phyloP scores from a whole-genome alignment of 2,888 invertebrate genomes.

The Dorcus hopei region DNA sequence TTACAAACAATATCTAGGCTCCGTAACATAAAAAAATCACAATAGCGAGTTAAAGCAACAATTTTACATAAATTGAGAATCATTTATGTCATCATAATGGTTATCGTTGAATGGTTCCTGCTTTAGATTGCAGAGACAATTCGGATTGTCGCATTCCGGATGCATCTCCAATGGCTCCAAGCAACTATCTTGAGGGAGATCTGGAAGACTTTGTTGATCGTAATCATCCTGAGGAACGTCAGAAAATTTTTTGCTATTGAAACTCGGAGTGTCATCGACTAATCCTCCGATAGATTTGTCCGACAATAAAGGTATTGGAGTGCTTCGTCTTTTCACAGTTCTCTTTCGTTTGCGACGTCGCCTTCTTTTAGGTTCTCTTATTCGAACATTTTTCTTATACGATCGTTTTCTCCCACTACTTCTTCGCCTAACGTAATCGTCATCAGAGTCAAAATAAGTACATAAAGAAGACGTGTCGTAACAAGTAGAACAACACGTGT shows the following conservation, averaged over 20 bases:
- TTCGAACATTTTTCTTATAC: neutral
- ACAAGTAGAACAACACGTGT: too few relatives aligned
- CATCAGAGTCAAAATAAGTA: neutral
- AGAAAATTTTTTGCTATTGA: neutral
- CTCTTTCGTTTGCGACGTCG: neutral
- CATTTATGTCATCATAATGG: conserved; percentile 3
- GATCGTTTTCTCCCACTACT: neutral
- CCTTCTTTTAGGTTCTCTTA: neutral
- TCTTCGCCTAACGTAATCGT: neutral
- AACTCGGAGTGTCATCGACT: too few relatives aligned
- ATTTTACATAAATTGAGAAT: neutral
- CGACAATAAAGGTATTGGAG: neutral
- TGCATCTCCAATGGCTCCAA: neutral
- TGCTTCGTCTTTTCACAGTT: neutral
- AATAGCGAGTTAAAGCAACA: too few relatives aligned
- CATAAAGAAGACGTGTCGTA: too few relatives aligned
- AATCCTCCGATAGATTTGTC: too few relatives aligned
- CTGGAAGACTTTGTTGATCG: neutral
- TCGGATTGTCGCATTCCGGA: conserved; percentile 17
- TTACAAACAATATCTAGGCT: too few relatives aligned
- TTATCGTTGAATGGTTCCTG: conserved; percentile 17
- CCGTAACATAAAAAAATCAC: too few relatives aligned
- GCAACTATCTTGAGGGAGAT: neutral
- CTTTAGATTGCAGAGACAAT: conserved; percentile 22
- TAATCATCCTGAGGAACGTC: neutral